Evolutionary conservation across 2,797 vertebrate species (phyloP), one percentile per base, ranked within the genome.

Genomic region (Hipposideros larvatus): DNA sequence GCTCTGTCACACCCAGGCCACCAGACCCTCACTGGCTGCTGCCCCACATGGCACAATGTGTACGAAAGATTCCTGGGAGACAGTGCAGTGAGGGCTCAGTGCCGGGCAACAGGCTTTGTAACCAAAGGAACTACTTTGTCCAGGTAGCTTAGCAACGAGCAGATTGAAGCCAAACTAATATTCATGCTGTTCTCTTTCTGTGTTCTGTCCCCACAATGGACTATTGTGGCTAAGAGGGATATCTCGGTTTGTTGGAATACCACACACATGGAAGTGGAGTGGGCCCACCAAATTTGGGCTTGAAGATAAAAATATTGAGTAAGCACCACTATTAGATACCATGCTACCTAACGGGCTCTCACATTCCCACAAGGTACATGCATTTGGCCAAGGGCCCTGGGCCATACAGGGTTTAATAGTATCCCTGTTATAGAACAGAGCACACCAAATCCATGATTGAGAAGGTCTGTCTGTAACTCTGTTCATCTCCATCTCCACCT

Each of bases 181-280:
- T 41, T 18, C 51, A 51, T 34, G 28, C 61, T 21, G 8, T 80
- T 61, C 57, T 10, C 51, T 73, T 59, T 71, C 48, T 91, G 7
- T 26, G 22, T 77, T 21, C 22, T 28, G 37, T 59, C 57, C 7
- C 59, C 26, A 41, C 53, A 34, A 3, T 8, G 4, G 34, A 37
- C 7, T 46, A 3, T 1, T 41, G 2, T 43, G 22, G 26, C 46
- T 7, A 28, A 19, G 15, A 46, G 14, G 31, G 26, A 22, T n/a
- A 3, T n/a, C 2, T 46, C 13, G 0, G 21, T 10, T 2, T 1
- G 43, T 51, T 61, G 8, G 7, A n/a, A 7, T 37, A 7, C 0
- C 7, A 9, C 13, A 1, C 28, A 59, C 26, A 26, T 22, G 7
- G 16, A 59, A 37, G 3, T 31, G 18, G 11, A 28, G 8, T 46